A percentile compares a stretch with the other conserved stretches of the same genome.
Conservation (phyloP, 30 jellyfish, hydroid and myxozoan species). For the Morbakka virulenta region DNA sequence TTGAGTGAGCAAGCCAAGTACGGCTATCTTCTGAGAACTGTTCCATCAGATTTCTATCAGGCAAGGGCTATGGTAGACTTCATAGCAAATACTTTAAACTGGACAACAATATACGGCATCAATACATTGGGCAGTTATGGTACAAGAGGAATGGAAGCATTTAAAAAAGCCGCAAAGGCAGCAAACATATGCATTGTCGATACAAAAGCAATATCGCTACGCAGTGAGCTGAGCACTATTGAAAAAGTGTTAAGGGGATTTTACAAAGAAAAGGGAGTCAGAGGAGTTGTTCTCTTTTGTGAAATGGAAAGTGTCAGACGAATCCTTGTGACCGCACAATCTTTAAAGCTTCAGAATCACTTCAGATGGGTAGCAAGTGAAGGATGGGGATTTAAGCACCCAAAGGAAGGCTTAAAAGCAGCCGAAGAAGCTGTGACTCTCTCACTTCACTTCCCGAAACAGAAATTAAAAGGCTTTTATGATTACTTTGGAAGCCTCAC, state of each 20-base stretch:
- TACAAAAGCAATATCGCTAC: conserved; percentile 22
- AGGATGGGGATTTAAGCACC: conserved; percentile 53
- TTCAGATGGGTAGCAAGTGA: conserved; percentile 73
- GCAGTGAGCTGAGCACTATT: not conserved
- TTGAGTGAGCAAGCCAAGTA: conserved; percentile 61
- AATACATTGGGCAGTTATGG: conserved; percentile 80
- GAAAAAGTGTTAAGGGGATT: conserved; percentile 30
- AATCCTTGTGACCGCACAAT: conserved; percentile 32
- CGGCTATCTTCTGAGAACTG: conserved; percentile 78
- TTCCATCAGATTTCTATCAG: conserved; percentile 85
- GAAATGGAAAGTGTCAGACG: conserved; percentile 49
- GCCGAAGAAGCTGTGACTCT: conserved; percentile 26
- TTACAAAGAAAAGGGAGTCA: conserved; percentile 25
- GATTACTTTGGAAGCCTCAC: conserved; percentile 33
- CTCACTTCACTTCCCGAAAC: conserved; percentile 46
- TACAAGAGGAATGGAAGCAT: conserved; percentile 66
- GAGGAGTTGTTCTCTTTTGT: conserved; percentile 77
- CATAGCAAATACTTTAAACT: conserved; percentile 39
- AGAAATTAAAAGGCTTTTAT: conserved; percentile 34
- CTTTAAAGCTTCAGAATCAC: not conserved
- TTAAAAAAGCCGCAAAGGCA: conserved; percentile 10
- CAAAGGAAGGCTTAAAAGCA: not conserved
- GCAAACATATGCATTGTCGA: conserved; percentile 54
- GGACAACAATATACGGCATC: conserved; percentile 73
- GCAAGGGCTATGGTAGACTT: conserved; percentile 80